Base-by-base conservation (phyloP, 1,140 invertebrate genomes). In the Diorhabda carinulata region DNA sequence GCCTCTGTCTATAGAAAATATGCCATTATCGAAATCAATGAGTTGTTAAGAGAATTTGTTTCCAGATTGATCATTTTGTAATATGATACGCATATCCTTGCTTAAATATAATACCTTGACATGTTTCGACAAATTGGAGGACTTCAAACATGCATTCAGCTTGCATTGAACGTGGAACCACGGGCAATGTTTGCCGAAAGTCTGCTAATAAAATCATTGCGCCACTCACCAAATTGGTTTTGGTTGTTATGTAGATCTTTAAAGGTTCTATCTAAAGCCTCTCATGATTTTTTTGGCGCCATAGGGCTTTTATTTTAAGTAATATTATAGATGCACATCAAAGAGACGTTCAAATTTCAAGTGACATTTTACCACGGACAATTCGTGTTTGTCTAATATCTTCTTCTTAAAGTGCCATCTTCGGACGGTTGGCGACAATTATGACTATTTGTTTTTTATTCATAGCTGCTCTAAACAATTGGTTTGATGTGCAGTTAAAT, bases 141-240 rank as follows among this genome's bases (percentile, higher is more conserved):
- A 52, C 45, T 52, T 52, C 8, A 52, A 52, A 52, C 8, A 52
- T 52, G 45, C 2, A 52, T 52, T 52, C 79, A 67, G 81, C 81
- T 62, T 71, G 68, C 10, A 81, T 84, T 69, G 75, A 79, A 74
- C 77, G 73, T 61, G 73, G 74, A 71, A 84, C 78, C 5, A 84
- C 77, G 67, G 83, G 82, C 41, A 85, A 70, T 25, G 77, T 84
- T 77, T 86, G 82, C 62, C 82, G 68, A 74, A 86, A 86, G 77
- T 86, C 82, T 69, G 80, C 73, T 42, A 83, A 73, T 64, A 84
- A 65, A 74, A 85, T 70, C 43, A 81, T 73, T 62, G 72, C 58
- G 9, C 52, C 62, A 25, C n/a, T n/a, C n/a, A n/a, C 62, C 68
- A 42, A 65, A 57, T 6, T 42, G 71, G 70, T n/a, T 57, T 6